These are phyloP conservation scores for Sitta carolinensis DNA, from an alignment of 2,797 vertebrate genomes.

Conservation along the genomic window DNA sequence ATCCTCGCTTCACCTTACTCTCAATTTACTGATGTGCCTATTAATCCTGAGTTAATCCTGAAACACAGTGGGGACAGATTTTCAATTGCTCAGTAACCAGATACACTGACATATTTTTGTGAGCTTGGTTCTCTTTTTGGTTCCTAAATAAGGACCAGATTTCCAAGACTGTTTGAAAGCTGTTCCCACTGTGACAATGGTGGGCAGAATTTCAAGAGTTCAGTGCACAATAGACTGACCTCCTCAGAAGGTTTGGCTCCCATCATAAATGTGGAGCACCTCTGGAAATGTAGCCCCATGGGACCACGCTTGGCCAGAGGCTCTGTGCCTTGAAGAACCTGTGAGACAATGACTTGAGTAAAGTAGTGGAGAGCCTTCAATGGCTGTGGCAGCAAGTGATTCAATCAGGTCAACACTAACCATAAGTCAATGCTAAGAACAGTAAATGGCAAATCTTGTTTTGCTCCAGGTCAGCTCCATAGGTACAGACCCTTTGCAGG, in stretches of 20 bases:
- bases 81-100: conserved; percentile 37
- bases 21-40: background rate
- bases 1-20: conserved; percentile 20
- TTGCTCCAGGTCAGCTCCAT: background rate
- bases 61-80: conserved; percentile 10
- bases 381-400: background rate
- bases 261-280: conserved; percentile 1
- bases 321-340: background rate
- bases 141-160: conserved; percentile 62
- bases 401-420: background rate
- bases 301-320: background rate
- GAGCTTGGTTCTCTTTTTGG: conserved; percentile 27
- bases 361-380: background rate
- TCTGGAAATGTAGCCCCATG: background rate
- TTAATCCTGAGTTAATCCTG: conserved; percentile 32
- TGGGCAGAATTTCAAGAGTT: conserved; percentile 56
- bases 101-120: conserved; percentile 32
- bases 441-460: background rate
- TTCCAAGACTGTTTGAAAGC: conserved; percentile 44
- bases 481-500: background rate
- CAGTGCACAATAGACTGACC: conserved; percentile 15
- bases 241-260: conserved; percentile 1
- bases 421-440: background rate
- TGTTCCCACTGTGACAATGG: conserved; percentile 55
- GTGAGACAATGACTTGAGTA: background rate